phyloP scores from a whole-genome alignment of 2,113 vertebrate species.

The Opisthocomus hoazin region DNA sequence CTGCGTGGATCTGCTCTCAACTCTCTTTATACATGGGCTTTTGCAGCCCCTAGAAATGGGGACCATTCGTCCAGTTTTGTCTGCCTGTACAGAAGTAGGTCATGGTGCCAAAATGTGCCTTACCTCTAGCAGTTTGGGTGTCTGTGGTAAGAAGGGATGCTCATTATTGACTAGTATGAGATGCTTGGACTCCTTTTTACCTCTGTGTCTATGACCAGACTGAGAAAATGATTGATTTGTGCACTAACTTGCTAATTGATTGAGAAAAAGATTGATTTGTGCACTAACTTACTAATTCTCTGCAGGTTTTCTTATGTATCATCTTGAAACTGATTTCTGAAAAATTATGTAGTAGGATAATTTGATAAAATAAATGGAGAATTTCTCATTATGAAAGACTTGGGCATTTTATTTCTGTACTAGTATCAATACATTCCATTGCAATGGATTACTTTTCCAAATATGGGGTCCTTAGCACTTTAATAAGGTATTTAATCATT shows the following conservation, averaged over 20 bases:
- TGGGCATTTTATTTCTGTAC: background rate
- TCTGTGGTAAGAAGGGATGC: background rate
- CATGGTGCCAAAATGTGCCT: background rate
- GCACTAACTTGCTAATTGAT: background rate
- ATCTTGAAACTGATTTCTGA: background rate
- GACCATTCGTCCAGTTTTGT: background rate
- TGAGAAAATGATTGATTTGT: background rate
- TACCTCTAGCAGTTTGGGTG: background rate
- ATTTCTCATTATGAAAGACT: background rate
- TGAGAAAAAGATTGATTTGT: background rate
- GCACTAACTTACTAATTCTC: background rate
- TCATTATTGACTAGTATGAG: background rate
- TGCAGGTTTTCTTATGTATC: background rate
- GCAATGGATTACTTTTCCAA: background rate
- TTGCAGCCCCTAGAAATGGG: background rate
- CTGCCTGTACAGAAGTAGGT: background rate
- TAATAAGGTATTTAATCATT: background rate
- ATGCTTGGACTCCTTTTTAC: background rate
- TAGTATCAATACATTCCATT: background rate
- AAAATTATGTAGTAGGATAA: background rate
- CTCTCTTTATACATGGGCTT: background rate
- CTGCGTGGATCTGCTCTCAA: background rate
- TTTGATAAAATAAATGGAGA: slow-evolving; percentile 24
- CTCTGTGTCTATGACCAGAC: background rate
- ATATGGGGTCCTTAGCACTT: background rate